A percentile compares a stretch with the other conserved stretches of the same genome.
Conservation (phyloP, 2,888 invertebrate genomes). For the Ptilodon capucinus region DNA sequence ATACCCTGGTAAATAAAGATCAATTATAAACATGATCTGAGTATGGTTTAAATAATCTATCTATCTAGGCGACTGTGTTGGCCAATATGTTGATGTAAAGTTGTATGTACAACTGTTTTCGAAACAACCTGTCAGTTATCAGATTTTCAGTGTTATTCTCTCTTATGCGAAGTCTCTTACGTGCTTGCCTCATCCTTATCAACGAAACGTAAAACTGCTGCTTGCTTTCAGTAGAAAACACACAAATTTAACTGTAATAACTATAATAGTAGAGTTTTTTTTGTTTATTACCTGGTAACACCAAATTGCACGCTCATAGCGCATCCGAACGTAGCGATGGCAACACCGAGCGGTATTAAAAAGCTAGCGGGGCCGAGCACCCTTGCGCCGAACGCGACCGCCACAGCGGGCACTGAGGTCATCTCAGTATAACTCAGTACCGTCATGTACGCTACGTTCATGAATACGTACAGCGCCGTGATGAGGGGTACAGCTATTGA, state of each 20-base stretch:
- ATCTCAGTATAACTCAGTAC: constrained; percentile 89
- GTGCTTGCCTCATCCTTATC: too few species aligned
- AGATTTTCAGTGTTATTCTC: too few species aligned
- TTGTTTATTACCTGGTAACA: constrained; percentile 82
- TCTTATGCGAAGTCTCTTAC: too few species aligned
- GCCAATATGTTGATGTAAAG: too few species aligned
- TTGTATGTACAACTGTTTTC: too few species aligned
- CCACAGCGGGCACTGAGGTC: constrained; percentile 89
- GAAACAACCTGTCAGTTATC: too few species aligned
- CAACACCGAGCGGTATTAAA: constrained; percentile 89
- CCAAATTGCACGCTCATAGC: constrained; percentile 90
- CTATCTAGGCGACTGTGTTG: too few species aligned
- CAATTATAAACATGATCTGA: neutral
- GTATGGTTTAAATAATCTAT: neutral
- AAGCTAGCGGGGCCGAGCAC: constrained; percentile 86
- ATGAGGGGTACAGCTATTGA: constrained; percentile 91
- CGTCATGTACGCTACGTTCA: constrained; percentile 94
- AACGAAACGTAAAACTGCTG: too few species aligned
- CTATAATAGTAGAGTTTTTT: neutral
- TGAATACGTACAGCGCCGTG: constrained; percentile 89
- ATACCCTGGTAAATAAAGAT: constrained; percentile 84
- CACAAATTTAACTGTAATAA: too few species aligned
- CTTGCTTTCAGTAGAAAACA: too few species aligned
- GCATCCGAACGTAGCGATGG: constrained; percentile 90
- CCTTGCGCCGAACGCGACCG: constrained; percentile 87